These are phyloP conservation scores for Hyles lineata DNA, from an alignment of 2,888 invertebrate species.

Conservation along the genomic window DNA sequence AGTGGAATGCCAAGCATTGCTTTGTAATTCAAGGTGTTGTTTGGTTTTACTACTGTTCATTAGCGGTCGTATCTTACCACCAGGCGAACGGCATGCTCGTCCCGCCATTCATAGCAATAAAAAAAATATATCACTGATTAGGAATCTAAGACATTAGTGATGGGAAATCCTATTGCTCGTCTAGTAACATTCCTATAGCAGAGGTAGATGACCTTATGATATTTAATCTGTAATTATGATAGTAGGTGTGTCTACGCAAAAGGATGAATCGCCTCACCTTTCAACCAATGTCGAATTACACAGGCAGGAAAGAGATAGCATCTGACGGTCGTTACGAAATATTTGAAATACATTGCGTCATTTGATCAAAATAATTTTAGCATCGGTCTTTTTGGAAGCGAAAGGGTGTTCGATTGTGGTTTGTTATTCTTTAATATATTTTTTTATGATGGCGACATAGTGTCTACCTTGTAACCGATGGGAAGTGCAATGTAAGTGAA, in stretches of 20 bases:
- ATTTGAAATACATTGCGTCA: neutral
- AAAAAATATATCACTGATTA: too few relatives aligned
- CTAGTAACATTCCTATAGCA: neutral
- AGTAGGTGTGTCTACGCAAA: neutral
- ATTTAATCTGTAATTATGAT: too few relatives aligned
- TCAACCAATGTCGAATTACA: slow-evolving; percentile 18
- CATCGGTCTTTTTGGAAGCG: neutral
- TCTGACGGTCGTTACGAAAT: neutral
- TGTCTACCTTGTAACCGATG: too few relatives aligned
- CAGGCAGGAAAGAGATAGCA: slow-evolving; percentile 18
- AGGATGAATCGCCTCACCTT: slow-evolving; percentile 10
- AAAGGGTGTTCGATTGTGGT: neutral
- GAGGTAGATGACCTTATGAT: slow-evolving; percentile 10
- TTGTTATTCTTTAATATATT: neutral
- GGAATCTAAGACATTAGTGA: too few relatives aligned
- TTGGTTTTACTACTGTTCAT: too few relatives aligned
- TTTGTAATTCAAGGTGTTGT: too few relatives aligned
- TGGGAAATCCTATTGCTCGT: too few relatives aligned
- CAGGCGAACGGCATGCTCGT: too few relatives aligned
- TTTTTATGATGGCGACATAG: neutral
- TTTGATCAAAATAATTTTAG: neutral
- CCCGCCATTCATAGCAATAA: too few relatives aligned
- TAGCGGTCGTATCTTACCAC: too few relatives aligned
- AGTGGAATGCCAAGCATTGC: too few relatives aligned
- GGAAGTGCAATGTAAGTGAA: too few relatives aligned